phyloP scores from a whole-genome alignment of 1,140 invertebrate genomes.

The Drepana arcuata region DNA sequence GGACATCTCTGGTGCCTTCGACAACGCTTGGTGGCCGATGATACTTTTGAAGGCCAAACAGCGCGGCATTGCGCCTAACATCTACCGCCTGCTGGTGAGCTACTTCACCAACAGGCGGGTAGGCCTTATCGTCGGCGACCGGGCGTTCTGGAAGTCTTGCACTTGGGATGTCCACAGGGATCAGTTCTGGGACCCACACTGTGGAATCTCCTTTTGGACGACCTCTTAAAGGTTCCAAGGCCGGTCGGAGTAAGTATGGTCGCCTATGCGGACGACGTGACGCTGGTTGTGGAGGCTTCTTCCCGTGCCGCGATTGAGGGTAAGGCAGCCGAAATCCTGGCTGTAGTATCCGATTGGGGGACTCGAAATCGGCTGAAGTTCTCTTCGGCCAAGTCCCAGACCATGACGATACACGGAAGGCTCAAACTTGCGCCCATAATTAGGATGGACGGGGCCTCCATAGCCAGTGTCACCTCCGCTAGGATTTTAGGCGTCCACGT shows the following conservation, averaged over 20 bases:
- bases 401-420: too few species aligned
- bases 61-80: constrained; percentile 18
- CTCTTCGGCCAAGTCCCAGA: constrained; percentile 5
- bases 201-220: constrained; percentile 61
- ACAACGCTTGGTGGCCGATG: constrained; percentile 55
- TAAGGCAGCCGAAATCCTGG: constrained; percentile 4
- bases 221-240: constrained; percentile 25
- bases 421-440: constrained; percentile 18
- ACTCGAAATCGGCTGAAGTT: constrained; percentile 12
- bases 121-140: constrained; percentile 8
- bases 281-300: constrained; percentile 25
- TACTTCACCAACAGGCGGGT: constrained; percentile 44
- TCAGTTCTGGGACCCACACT: constrained; percentile 52
- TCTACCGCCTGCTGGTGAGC: constrained; percentile 24
- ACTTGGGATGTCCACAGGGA: constrained; percentile 63
- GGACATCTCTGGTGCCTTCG: constrained; percentile 65
- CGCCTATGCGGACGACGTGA: constrained; percentile 51
- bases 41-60: constrained; percentile 23
- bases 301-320: constrained; percentile 23
- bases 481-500: too few species aligned
- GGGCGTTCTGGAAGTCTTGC: constrained; percentile 10
- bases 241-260: constrained; percentile 16
- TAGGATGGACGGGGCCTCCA: too few species aligned
- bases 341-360: constrained; percentile 21
- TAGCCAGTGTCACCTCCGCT: too few species aligned